These are phyloP conservation scores for Trinectes maculatus DNA, from an alignment of 2,113 vertebrate genomes.

Conservation along the genomic window DNA sequence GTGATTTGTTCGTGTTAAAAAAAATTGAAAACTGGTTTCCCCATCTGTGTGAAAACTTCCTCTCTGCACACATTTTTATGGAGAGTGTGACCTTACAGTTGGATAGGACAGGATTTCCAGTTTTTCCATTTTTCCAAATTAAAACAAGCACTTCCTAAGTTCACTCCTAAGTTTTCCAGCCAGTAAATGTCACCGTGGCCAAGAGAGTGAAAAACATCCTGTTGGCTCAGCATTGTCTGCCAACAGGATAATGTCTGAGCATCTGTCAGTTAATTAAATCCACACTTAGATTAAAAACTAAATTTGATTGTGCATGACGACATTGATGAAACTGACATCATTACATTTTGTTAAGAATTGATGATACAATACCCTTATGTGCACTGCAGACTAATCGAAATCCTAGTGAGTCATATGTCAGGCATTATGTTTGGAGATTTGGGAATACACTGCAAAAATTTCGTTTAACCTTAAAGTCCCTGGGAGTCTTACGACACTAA, in stretches of 20 bases:
- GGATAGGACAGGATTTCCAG: conserved; percentile 72
- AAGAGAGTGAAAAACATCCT: conserved; percentile 51
- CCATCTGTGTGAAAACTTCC: conserved; percentile 53
- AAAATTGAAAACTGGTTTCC: conserved; percentile 46
- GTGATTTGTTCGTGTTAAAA: not conserved
- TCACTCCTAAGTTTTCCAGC: conserved; percentile 57
- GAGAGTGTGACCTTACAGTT: conserved; percentile 50
- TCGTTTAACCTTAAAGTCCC: not conserved
- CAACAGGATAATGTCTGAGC: conserved; percentile 39
- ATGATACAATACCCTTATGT: too few species aligned
- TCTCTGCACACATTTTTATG: conserved; percentile 30
- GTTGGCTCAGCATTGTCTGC: conserved; percentile 12
- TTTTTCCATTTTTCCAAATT: conserved; percentile 58
- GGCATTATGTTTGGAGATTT: not conserved
- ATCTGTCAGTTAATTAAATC: not conserved
- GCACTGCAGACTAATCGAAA: not conserved
- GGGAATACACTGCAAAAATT: not conserved
- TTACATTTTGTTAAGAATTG: too few species aligned
- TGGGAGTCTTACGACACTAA: too few species aligned
- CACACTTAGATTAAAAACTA: conserved; percentile 7
- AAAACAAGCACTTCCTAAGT: conserved; percentile 55
- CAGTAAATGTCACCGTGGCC: conserved; percentile 49
- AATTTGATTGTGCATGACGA: not conserved
- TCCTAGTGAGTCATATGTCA: too few species aligned
- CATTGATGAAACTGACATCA: not conserved